Evolutionary conservation across 2,113 vertebrate genomes (phyloP).

Genomic region (Eulacestoma nigropectus): DNA sequence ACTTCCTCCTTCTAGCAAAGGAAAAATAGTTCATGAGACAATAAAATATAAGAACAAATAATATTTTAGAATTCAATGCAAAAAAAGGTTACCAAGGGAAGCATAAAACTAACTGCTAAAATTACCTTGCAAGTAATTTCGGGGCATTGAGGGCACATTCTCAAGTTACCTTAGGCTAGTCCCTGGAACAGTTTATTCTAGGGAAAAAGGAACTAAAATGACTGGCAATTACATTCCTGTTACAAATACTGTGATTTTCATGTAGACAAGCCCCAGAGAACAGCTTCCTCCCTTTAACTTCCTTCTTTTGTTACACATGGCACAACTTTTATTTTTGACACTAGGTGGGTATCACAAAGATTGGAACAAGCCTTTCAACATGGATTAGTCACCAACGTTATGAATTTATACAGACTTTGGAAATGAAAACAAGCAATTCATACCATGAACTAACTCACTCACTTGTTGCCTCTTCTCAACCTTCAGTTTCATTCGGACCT

Average conservation of each 20-base stretch:
- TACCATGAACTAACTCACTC: neutral
- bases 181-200: neutral
- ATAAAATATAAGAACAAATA: neutral
- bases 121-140: neutral
- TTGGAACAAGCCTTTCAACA: neutral
- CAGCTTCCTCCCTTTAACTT: slow-evolving; percentile 9
- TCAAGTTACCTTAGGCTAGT: neutral
- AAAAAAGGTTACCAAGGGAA: neutral
- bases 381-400: neutral
- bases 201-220: neutral
- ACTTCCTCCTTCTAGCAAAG: neutral
- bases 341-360: neutral
- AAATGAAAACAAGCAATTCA: neutral
- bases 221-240: neutral
- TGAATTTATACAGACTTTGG: neutral
- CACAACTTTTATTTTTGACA: neutral
- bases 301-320: slow-evolving; percentile 33
- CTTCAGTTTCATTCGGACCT: slow-evolving; percentile 91
- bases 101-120: neutral
- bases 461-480: slow-evolving; percentile 97
- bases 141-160: neutral
- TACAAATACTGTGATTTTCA: neutral
- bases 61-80: neutral
- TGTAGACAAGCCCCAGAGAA: neutral
- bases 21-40: neutral